Base-by-base conservation (phyloP, 2,797 vertebrate genomes). In the Liparis tanakae region DNA sequence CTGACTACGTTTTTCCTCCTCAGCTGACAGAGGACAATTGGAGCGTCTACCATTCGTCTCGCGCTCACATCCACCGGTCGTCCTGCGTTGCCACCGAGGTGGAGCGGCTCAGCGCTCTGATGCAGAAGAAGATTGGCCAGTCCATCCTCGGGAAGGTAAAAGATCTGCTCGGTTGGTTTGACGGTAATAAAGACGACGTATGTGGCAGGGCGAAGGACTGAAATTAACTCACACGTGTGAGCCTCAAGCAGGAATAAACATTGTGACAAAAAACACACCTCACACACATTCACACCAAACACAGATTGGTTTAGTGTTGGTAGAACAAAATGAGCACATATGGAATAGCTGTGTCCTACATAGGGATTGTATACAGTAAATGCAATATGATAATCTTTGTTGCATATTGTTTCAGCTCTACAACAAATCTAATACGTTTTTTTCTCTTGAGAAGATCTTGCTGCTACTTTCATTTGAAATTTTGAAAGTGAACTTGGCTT, bases 61-160 rank as follows among this genome's bases (percentile, higher is more conserved):
- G 97, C 55, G 91, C 96, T 70, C 96, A 99, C 41, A 69, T 97
- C 74, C 96, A 98, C 71, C 93, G 97, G 64, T 84, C 98, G 0
- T 99, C 98, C 0, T 97, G 96, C 0, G 97, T 97, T 53, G 96
- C 96, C 36, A 94, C 96, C 3, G 98, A 99, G 93, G 92, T 99
- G 82, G 95, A 97, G 86, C 95, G 98, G 82, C 94, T 99, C 60
- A 95, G 92, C 55, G 60, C 90, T 1, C 91, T 97, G 67, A 83
- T 97, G 84, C 92, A 96, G 82, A 96, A 94, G 91, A 98, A 96
- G 91, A 97, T 99, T 0, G 98, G 98, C 17, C 97, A 98, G 87
- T 99, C 98, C 0, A 70, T 97, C 77, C 94, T 99, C 44, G 98
- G 98, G 51, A 99, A 99, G 96, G 98, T 98, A 85, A 7, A 34